phyloP scores from a whole-genome alignment of 2,888 invertebrate genomes.

The Drosophila imparisetae region DNA sequence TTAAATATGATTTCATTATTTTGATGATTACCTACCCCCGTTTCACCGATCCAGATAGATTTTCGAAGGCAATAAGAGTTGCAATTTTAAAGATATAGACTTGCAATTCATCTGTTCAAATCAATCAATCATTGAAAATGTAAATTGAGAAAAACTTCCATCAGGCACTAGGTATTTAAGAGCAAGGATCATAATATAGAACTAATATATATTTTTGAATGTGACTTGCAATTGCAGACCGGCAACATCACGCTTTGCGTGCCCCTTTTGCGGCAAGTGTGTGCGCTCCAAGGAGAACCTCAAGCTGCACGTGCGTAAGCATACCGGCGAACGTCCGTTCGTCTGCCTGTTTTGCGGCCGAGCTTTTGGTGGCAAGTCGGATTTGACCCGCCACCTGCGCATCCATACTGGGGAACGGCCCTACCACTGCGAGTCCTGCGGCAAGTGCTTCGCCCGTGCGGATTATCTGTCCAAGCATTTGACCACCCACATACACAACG shows the following conservation, averaged over 20 bases:
- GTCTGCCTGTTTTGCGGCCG: constrained; percentile 95
- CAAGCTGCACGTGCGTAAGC: constrained; percentile 94
- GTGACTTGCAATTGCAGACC: constrained; percentile 63
- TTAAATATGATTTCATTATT: not conserved
- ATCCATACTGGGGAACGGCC: constrained; percentile 96
- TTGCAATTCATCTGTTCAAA: not conserved
- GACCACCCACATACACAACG: constrained; percentile 94
- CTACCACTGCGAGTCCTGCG: constrained; percentile 96
- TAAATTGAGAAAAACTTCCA: no score
- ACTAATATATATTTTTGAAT: not conserved
- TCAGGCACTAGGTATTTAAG: not conserved
- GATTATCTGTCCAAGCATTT: constrained; percentile 96
- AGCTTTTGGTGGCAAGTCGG: constrained; percentile 95
- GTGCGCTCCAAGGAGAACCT: constrained; percentile 95
- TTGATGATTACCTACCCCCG: not conserved
- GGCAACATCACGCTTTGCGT: constrained; percentile 89
- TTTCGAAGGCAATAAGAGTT: no score
- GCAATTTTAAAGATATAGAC: not conserved
- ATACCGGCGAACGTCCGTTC: constrained; percentile 94
- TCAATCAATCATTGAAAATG: not conserved
- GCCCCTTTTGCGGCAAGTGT: constrained; percentile 95
- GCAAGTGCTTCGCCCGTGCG: constrained; percentile 95
- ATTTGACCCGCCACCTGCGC: constrained; percentile 93
- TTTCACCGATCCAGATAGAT: no score
- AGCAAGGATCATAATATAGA: not conserved